Evolutionary conservation across 2,113 vertebrate genomes (phyloP).

Genomic region (Genyomyrus donnyi): DNA sequence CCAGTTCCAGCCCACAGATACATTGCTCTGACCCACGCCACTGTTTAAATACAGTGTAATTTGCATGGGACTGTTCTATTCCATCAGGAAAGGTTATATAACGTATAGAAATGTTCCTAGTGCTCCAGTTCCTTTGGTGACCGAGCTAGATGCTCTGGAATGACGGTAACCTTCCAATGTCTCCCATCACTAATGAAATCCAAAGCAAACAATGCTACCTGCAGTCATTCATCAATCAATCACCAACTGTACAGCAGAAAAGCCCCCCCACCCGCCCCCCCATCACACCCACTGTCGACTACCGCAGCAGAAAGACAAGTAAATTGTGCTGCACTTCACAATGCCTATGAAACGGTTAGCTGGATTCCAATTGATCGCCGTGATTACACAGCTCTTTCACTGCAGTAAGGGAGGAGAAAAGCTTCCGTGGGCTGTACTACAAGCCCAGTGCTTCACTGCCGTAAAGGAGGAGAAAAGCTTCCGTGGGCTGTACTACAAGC

Average conservation of each 20-base stretch:
- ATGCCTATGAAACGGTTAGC: conserved; percentile 36
- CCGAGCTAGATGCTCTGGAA: not conserved
- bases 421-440: not conserved
- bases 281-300: conserved; percentile 3
- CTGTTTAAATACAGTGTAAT: not conserved
- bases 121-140: not conserved
- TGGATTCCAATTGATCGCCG: conserved; percentile 35
- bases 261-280: not conserved
- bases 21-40: not conserved
- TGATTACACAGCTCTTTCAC: conserved; percentile 35
- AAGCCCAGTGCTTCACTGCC: conserved; percentile 19
- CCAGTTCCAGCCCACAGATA: not conserved
- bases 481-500: not conserved
- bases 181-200: conserved; percentile 29
- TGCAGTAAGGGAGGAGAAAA: conserved; percentile 14
- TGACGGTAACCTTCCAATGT: not conserved
- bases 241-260: conserved; percentile 19
- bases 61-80: not conserved
- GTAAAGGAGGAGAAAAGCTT: not conserved
- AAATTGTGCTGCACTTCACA: conserved; percentile 37
- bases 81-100: not conserved
- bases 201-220: conserved; percentile 30
- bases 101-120: not conserved
- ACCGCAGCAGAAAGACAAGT: conserved; percentile 28
- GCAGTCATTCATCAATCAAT: conserved; percentile 34